Evolutionary conservation across 2,113 vertebrate species (phyloP).

Genomic region (Hucho hucho): DNA sequence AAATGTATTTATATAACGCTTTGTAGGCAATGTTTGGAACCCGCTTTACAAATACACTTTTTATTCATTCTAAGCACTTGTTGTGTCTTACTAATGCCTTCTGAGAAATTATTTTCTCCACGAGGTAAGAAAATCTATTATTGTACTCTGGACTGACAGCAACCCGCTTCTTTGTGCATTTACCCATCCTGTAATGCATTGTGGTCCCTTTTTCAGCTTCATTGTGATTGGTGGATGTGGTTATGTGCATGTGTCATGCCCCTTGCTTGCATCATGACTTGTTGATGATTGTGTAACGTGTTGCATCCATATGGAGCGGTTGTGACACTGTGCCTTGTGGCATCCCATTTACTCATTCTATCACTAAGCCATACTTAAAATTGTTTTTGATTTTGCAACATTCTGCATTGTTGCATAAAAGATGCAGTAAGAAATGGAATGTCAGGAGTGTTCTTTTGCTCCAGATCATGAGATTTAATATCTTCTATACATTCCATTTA

Average conservation of each 20-base stretch:
- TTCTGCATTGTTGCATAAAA: too few relatives aligned
- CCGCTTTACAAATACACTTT: not conserved
- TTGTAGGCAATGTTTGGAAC: too few relatives aligned
- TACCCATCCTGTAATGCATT: conserved; percentile 20
- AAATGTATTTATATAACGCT: too few relatives aligned
- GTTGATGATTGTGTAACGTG: not conserved
- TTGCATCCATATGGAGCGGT: not conserved
- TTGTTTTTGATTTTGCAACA: not conserved
- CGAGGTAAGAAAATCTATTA: conserved; percentile 69
- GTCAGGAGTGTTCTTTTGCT: conserved; percentile 2
- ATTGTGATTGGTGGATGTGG: not conserved
- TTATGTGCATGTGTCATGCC: conserved; percentile 37
- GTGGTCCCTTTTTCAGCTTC: conserved; percentile 15
- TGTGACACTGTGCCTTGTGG: conserved; percentile 3
- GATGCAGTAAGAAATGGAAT: conserved; percentile 4
- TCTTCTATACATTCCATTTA: not conserved
- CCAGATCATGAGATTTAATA: not conserved
- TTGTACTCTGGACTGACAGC: conserved; percentile 4
- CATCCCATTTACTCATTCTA: conserved; percentile 1
- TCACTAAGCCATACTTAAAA: not conserved
- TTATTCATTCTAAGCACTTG: conserved; percentile 35
- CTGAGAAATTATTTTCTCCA: conserved; percentile 64
- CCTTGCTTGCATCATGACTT: not conserved
- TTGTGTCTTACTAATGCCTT: conserved; percentile 68
- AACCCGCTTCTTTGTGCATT: conserved; percentile 15